Base-by-base conservation (phyloP, 2,797 vertebrate genomes). In the Myripristis jacobus region DNA sequence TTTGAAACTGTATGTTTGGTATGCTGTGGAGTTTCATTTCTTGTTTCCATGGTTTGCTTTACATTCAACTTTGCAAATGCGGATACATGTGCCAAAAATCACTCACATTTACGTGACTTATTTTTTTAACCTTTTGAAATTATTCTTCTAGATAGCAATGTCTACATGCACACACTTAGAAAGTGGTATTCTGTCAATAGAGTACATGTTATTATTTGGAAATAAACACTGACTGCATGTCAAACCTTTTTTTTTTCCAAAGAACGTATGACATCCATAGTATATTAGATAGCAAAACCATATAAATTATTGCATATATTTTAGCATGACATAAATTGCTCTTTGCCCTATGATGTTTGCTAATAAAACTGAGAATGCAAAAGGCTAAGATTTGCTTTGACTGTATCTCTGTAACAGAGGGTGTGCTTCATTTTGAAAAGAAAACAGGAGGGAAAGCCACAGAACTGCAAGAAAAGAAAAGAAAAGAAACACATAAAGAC, bases 341-440 rank as follows among this genome's bases (percentile, higher is more conserved):
- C 34, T 79, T 72, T 76, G 46, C 41, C 75, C 63, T 88, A 60
- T 56, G 66, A 79, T 81, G 75, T 58, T 74, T 62, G 61, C 85
- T 75, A 46, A 82, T 70, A 73, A 63, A 87, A 67, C 78, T 68
- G 60, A 63, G 31, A 60, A 75, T 79, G 67, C 63, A 53, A 79
- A 65, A 57, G 34, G 41, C 50, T 69, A 59, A 90, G 87, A 89
- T 94, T 95, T 95, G 94, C 92, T 96, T 96, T 95, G 94, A 96
- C 95, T 94, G 92, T 95, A 94, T 94, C 93, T 88, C 81, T 89
- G 77, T 89, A 93, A 93, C 68, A 77, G 66, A 88, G 64, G 70
- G 68, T 88, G 83, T 89, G 86, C 80, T 92, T 92, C 52, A 80
- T 80, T 87, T 91, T 80, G 80, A 89, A 92, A 91, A 80, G 75